Base-by-base conservation (phyloP, 1,140 invertebrate genomes). In the Drosophila orosa region DNA sequence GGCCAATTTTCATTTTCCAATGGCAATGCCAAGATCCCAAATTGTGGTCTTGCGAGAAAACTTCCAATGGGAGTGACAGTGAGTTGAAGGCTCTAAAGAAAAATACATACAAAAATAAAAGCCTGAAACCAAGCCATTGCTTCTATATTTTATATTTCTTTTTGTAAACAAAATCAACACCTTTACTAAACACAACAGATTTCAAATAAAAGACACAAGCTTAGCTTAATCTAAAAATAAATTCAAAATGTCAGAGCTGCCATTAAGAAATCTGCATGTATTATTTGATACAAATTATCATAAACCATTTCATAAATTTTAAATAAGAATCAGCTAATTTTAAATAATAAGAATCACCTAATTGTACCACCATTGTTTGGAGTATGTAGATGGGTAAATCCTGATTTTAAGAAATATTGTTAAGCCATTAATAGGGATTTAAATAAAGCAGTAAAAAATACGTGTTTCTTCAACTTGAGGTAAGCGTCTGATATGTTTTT, bases 1-100 rank as follows among this genome's bases (percentile, higher is more conserved):
- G 74, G 80, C 68, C 80, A 82, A 82, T 82, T 78, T 78, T 63
- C 74, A 74, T 77, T 76, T 71, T 56, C 47, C 60, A 80, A 56
- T 74, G 67, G 25, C 76, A 79, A 74, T 69, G 58, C 17, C 67
- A 67, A 54, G 50, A 52, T 54, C 13, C 13, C 2, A 54, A 50
- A 45, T 45, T 45, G 44, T 13, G 1, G 44, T 45, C 44, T 31
- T 31, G 47, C 12, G 6, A 15, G 48, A 50, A 77, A 48, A 47
- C 39, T 60, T 55, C 25, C 24, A 31, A 25, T 27, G 10, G 33
- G 10, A 71, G 33, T 40, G 33, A 71, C 50, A 71, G 10, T 22
- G 42, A 47, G 4, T 17, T 39, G 29, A 19, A 24, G 59, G 39
- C 9, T 27, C 2, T 12, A n/a, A 33, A 10, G 19, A 25, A 60